Base-by-base conservation (phyloP, 2,888 invertebrate species). In the Resseliella maxima region DNA sequence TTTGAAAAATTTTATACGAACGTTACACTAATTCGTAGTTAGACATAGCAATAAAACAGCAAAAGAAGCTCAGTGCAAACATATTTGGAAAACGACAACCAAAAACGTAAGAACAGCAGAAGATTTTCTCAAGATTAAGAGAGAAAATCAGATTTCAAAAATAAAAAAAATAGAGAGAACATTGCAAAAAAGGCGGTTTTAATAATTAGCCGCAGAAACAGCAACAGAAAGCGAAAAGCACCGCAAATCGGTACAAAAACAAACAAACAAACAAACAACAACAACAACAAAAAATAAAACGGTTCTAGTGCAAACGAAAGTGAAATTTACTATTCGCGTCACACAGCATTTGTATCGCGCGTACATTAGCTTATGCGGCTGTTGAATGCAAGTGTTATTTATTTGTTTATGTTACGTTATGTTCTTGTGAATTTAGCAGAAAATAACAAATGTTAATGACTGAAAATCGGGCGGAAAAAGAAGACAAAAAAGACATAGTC, bases 291-390 rank as follows among this genome's bases (percentile, higher is more conserved):
- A 36, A 81, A 81, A 1, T 31, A 50, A 8, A 59, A 38, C 83
- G n/a, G 83, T 83, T 83, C 83, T 83, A 38, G 83, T 83, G n/a
- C 38, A 83, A 83, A 83, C 24, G 83, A 83, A 83, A 83, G 83
- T 83, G 38, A 83, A 83, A 83, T 83, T n/a, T n/a, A 83, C 41
- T 8, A 38, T 38, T 83, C 83, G 38, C 83, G 24, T 31, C n/a
- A 2, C 27, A 59, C 18, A 0, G 5, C 59, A 59, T 59, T 59
- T 27, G 59, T 24, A 24, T 59, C 10, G 24, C 24, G 59, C n/a
- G 59, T 24, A 59, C 59, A 24, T 24, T 21, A 50, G 21, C 18
- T 59, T 59, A 24, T 6, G 27, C 59, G 24, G 59, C 27, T 24
- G n/a, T 24, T 24, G 59, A n/a, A n/a, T 59, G 24, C 59, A 59